Evolutionary conservation across 2,888 invertebrate species (phyloP).

Genomic region (Cantharis rustica): DNA sequence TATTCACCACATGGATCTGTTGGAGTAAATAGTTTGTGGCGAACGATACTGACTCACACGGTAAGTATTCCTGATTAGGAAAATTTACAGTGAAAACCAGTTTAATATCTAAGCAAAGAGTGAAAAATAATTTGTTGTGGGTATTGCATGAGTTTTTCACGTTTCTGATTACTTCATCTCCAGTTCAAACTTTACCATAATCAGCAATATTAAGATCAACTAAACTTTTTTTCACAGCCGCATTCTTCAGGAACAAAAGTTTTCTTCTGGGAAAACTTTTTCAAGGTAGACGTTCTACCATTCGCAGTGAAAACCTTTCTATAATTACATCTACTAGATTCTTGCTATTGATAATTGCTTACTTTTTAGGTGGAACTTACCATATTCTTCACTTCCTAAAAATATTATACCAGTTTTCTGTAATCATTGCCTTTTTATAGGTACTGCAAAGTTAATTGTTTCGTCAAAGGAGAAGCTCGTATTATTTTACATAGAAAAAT

Average conservation of each 20-base stretch:
- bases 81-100: neutral
- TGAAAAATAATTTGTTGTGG: neutral
- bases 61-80: neutral
- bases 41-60: neutral
- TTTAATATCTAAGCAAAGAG: neutral
- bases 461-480: too few species aligned
- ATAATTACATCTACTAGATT: too few species aligned
- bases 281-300: neutral
- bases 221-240: neutral
- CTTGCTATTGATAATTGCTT: too few species aligned
- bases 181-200: neutral
- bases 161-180: neutral
- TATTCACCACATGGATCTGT: neutral
- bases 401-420: too few species aligned
- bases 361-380: too few species aligned
- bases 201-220: neutral
- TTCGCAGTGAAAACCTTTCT: neutral
- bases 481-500: too few species aligned
- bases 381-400: too few species aligned
- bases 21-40: neutral
- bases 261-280: neutral
- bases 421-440: too few species aligned
- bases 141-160: neutral
- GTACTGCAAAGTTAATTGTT: too few species aligned
- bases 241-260: neutral